Evolutionary conservation across 64 coral and sea anemone genomes (phyloP), one percentile per base, ranked within the genome.

Genomic region (Dendrophyllia cribrosa): DNA sequence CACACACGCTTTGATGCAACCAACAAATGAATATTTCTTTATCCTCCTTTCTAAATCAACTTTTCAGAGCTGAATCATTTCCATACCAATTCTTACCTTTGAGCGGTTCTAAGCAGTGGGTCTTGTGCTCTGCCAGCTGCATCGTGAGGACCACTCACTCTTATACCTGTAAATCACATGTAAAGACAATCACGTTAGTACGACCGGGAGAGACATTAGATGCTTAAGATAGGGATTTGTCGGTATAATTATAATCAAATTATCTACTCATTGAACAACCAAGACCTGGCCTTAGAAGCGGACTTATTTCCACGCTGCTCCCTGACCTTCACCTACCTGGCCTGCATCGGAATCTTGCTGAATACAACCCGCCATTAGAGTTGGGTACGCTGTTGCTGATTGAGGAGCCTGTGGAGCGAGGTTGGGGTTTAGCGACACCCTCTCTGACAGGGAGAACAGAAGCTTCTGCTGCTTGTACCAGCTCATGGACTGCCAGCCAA

Each of bases 391-490:
- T 96, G 44, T 94, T 96, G 23, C 91, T 96, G 2, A 94, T 82
- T 46, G 87, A 94, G 9, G 91, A 88, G 9, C 95, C 92, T 56
- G 95, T 94, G 16, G 95, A 94, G n/a, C 90, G 86, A 20, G 92
- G 83, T 83, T 96, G 95, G 19, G 95, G 90, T 91, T 96, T 96
- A 55, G 91, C 91, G 43, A 96, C 95, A n/a, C 95, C 95, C 56
- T 90, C 95, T 46, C 95, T 81, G 17, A 96, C 95, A 50, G 95
- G 95, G 20, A 96, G 56, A n/a, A 96, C 92, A 12, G 95, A 94
- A 3, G 95, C 95, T 26, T 96, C 95, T 26, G 95, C 91, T 58
- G 91, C 87, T 61, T 96, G 87, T n/a, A 94, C 74, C 49, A 96
- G 91, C 56, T 93, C 91, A 26, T 96, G 63, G 10, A 94, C 79